These are phyloP conservation scores for Antheraea yamamai DNA, from an alignment of 2,888 invertebrate species.

Conservation along the genomic window DNA sequence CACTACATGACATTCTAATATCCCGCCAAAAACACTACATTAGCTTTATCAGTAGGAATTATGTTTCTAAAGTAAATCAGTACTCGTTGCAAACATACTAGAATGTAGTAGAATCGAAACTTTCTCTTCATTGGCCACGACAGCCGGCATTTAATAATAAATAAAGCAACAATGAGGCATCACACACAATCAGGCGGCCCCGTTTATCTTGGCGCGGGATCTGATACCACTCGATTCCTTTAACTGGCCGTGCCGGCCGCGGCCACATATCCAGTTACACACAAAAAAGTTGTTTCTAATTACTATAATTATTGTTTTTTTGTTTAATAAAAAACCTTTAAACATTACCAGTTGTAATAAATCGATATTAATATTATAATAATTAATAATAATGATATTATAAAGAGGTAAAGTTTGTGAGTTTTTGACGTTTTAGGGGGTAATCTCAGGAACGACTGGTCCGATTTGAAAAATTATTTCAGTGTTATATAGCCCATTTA, in stretches of 20 bases:
- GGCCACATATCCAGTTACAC: slow-evolving; percentile 60
- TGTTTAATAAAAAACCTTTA: too few species aligned
- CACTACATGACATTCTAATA: too few species aligned
- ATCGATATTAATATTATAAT: background rate
- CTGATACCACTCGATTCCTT: slow-evolving; percentile 47
- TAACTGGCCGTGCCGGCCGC: slow-evolving; percentile 46
- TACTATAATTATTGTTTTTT: slow-evolving; percentile 60
- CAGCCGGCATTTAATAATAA: slow-evolving; percentile 28
- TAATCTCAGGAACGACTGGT: too few species aligned
- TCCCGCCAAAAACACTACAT: too few species aligned
- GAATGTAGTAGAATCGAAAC: background rate
- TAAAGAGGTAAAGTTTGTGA: too few species aligned
- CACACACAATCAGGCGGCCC: slow-evolving; percentile 9
- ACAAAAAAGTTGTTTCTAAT: slow-evolving; percentile 69
- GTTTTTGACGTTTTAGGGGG: too few species aligned
- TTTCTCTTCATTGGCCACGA: background rate
- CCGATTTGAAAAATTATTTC: too few species aligned
- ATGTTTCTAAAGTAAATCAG: slow-evolving; percentile 17
- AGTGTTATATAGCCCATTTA: too few species aligned
- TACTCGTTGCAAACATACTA: slow-evolving; percentile 31
- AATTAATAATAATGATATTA: background rate
- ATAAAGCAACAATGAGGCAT: slow-evolving; percentile 8
- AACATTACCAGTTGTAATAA: too few species aligned
- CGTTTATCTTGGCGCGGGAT: slow-evolving; percentile 20
- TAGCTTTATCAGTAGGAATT: background rate